Base-by-base conservation (phyloP, 2,113 vertebrate genomes). In the Numida meleagris region DNA sequence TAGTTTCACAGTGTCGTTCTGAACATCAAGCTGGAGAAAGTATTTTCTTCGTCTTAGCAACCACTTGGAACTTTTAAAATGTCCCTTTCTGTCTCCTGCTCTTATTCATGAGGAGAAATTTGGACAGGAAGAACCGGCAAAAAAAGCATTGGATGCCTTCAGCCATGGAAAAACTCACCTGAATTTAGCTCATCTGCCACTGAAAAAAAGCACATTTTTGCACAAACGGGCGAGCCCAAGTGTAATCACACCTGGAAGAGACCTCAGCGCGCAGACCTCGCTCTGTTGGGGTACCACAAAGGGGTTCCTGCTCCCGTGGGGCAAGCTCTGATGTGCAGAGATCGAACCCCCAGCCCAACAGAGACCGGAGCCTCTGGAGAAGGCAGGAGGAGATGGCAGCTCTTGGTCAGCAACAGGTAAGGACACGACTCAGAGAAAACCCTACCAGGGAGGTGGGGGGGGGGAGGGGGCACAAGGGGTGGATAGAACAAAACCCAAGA, bases 161-260 rank as follows among this genome's bases (percentile, higher is more conserved):
- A 87, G n/a, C 62, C 11, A 0, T 24, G 19, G 53, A 71, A 61
- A 85, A 87, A 77, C 20, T 62, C 81, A 86, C 2, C 5, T 15
- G 4, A 53, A 83, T 77, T 70, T 19, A 85, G 70, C 38, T 78
- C 5, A 80, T 18, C 42, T 36, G 40, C 10, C 6, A 17, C 67
- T 25, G 61, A 90, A 80, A 33, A 14, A 55, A 55, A 17, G 4
- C 0, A 2, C 0, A 4, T 29, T 86, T 92, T 88, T 77, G 50
- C 51, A 81, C 29, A 17, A 77, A 84, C 16, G 17, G 78, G 67
- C 1, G 12, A 87, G 84, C 68, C 25, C 55, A 65, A 93, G 67
- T 70, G 58, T 96, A 91, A 93, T 48, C 82, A 93, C 92, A 95
- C 92, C 92, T 94, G 58, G 63, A 82, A 58, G 71, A 87, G 75